Conservation (phyloP, 2,797 vertebrate species). For the Acrossocheilus wenchowensis region DNA sequence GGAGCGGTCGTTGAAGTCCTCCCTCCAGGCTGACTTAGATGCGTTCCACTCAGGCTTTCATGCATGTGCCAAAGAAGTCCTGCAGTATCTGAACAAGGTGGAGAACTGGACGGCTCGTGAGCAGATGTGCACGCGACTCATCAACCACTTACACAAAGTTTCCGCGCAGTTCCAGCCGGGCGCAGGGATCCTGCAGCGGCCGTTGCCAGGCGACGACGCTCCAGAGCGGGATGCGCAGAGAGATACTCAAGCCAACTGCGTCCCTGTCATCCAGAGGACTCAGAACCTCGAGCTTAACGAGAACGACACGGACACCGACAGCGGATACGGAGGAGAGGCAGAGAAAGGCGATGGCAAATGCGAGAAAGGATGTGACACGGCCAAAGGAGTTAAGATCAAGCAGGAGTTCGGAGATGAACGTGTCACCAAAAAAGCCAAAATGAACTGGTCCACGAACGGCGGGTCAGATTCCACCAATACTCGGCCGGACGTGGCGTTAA, state of each 20-base stretch:
- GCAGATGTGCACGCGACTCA: conserved; percentile 89
- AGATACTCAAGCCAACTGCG: conserved; percentile 88
- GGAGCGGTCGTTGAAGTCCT: conserved; percentile 86
- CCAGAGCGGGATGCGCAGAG: conserved; percentile 75
- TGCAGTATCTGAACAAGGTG: conserved; percentile 91
- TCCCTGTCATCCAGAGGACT: conserved; percentile 96
- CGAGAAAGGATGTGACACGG: conserved; percentile 76
- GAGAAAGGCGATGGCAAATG: conserved; percentile 80
- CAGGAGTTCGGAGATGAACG: conserved; percentile 89
- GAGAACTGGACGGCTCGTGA: conserved; percentile 93
- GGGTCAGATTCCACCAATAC: conserved; percentile 63
- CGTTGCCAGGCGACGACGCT: conserved; percentile 73
- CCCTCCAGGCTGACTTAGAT: conserved; percentile 89
- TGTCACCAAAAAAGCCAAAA: conserved; percentile 85
- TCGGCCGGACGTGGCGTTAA: conserved; percentile 84
- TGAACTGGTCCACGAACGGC: conserved; percentile 75
- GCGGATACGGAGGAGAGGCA: conserved; percentile 92
- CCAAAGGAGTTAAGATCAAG: conserved; percentile 82
- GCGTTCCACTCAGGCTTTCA: conserved; percentile 96
- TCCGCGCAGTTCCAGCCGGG: conserved; percentile 85
- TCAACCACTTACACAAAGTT: conserved; percentile 90
- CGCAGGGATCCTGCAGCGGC: conserved; percentile 76
- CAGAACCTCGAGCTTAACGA: conserved; percentile 85
- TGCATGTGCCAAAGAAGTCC: conserved; percentile 94
- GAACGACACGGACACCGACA: conserved; percentile 97